Conservation (phyloP, 2,113 vertebrate genomes). For the Polypterus bichir region DNA sequence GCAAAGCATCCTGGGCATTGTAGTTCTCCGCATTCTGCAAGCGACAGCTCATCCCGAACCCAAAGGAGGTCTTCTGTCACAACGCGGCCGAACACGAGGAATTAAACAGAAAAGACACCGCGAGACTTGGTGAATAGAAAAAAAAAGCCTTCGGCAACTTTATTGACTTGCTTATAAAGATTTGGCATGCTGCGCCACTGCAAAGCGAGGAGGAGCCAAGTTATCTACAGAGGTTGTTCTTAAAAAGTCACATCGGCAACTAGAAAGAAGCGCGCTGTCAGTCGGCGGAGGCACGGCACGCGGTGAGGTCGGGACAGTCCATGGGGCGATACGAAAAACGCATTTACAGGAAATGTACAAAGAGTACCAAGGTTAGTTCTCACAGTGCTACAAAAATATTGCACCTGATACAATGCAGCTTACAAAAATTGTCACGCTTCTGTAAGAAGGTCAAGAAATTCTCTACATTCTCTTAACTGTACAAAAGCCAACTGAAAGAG, state of each 20-base stretch:
- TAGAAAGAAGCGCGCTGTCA: conserved; percentile 4
- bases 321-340: conserved; percentile 13
- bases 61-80: too few species aligned
- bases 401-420: conserved; percentile 46
- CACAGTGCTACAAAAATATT: conserved; percentile 41
- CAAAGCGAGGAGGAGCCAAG: conserved; percentile 12
- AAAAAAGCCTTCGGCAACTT: too few species aligned
- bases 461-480: conserved; percentile 1
- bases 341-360: conserved; percentile 24
- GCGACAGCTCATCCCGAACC: too few species aligned
- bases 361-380: conserved; percentile 27
- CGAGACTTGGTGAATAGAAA: too few species aligned
- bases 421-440: conserved; percentile 41
- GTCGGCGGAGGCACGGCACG: conserved; percentile 3
- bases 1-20: too few species aligned
- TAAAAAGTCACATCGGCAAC: neutral
- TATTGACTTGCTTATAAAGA: conserved; percentile 19
- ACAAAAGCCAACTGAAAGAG: neutral
- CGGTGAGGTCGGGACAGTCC: conserved; percentile 1
- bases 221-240: conserved; percentile 9
- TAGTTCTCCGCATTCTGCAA: too few species aligned
- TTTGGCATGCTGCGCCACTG: conserved; percentile 24
- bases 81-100: too few species aligned
- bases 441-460: conserved; percentile 47
- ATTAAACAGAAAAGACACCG: too few species aligned